Conservation (phyloP, 1,140 invertebrate species). For the Protaetia brevitarsis region DNA sequence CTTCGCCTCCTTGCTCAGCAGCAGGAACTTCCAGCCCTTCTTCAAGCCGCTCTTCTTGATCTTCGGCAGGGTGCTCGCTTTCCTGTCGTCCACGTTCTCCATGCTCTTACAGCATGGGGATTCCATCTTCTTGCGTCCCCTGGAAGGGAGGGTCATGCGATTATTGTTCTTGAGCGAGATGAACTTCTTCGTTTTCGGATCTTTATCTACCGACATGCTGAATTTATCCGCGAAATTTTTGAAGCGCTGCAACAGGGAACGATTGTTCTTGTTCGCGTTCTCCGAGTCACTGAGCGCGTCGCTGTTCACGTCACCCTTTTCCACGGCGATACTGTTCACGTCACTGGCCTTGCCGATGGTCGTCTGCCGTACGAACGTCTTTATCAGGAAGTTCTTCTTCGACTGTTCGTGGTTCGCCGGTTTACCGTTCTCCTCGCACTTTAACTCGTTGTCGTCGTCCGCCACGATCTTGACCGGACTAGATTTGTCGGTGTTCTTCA, state of each 20-base stretch:
- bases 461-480: not conserved
- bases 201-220: constrained; percentile 42
- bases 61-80: constrained; percentile 45
- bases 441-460: not conserved
- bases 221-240: constrained; percentile 46
- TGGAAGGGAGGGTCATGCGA: constrained; percentile 26
- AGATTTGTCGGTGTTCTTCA: constrained; percentile 36
- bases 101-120: constrained; percentile 39
- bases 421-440: constrained; percentile 27
- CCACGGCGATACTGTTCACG: constrained; percentile 34
- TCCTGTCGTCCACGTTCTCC: constrained; percentile 36
- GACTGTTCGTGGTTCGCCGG: constrained; percentile 22
- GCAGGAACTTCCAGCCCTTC: constrained; percentile 44
- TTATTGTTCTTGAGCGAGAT: constrained; percentile 37
- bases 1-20: constrained; percentile 34
- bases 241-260: constrained; percentile 42
- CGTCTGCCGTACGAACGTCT: constrained; percentile 22
- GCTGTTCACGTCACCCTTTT: constrained; percentile 34
- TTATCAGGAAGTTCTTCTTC: constrained; percentile 22
- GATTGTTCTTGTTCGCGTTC: constrained; percentile 31
- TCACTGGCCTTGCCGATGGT: constrained; percentile 28
- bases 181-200: constrained; percentile 33
- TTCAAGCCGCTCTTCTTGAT: constrained; percentile 36
- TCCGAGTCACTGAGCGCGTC: constrained; percentile 27
- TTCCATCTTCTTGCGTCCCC: constrained; percentile 26